A percentile compares a stretch with the other conserved stretches of the same genome.
Evolutionary conservation across 2,888 invertebrate genomes (phyloP).

Genomic region (Macrophya annulata): DNA sequence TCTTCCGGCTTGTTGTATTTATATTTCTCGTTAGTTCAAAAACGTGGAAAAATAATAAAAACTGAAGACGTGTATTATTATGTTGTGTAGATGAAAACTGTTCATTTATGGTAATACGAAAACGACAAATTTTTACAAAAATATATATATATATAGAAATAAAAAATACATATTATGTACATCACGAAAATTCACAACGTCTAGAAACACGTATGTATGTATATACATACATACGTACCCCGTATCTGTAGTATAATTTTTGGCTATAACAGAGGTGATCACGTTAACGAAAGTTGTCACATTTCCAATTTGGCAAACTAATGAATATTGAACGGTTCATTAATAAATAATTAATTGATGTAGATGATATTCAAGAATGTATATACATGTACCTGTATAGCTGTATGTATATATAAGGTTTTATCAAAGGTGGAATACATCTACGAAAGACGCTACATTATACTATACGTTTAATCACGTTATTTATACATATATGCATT

Average conservation of each 20-base stretch:
- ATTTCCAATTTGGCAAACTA: slow-evolving; percentile 5
- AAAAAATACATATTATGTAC: too few relatives aligned
- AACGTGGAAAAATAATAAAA: too few relatives aligned
- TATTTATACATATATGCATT: not conserved
- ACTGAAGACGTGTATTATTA: too few relatives aligned
- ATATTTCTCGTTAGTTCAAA: too few relatives aligned
- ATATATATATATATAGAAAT: too few relatives aligned
- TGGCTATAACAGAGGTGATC: not conserved
- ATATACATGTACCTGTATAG: too few relatives aligned
- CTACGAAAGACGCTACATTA: not conserved
- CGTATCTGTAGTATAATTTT: not conserved
- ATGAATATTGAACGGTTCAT: slow-evolving; percentile 52
- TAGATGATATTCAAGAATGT: slow-evolving; percentile 19
- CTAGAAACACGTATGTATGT: too few relatives aligned
- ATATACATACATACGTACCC: not conserved
- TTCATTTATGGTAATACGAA: too few relatives aligned
- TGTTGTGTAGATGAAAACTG: too few relatives aligned
- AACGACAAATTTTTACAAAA: too few relatives aligned
- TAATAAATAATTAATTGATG: slow-evolving; percentile 42
- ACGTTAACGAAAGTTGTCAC: slow-evolving; percentile 24
- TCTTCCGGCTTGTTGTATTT: too few relatives aligned
- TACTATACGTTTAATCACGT: not conserved
- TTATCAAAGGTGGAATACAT: not conserved
- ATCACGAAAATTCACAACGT: too few relatives aligned
- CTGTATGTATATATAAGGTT: not conserved